Evolutionary conservation across 2,113 vertebrate species (phyloP).

Genomic region (Sclerurus mexicanus): DNA sequence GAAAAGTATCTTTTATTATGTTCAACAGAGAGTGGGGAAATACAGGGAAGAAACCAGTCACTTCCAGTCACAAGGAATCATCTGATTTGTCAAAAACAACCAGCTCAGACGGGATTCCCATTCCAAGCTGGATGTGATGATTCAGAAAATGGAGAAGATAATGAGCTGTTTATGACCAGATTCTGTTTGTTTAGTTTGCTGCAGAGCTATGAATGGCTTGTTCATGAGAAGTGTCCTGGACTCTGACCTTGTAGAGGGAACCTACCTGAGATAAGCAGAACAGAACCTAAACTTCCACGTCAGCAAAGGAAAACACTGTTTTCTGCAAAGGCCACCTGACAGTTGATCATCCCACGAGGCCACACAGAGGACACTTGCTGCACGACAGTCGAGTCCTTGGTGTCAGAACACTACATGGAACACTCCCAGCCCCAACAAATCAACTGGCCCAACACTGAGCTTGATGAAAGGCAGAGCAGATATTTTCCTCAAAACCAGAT

Average conservation of each 20-base stretch:
- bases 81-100: slow-evolving; percentile 22
- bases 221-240: not conserved
- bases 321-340: not conserved
- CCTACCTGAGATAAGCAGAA: not conserved
- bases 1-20: not conserved
- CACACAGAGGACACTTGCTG: not conserved
- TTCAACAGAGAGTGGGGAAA: not conserved
- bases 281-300: not conserved
- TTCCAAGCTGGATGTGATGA: slow-evolving; percentile 16
- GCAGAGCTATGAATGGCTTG: not conserved
- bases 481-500: not conserved
- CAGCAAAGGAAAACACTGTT: not conserved
- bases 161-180: slow-evolving; percentile 40
- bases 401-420: not conserved
- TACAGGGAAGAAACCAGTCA: slow-evolving; percentile 25
- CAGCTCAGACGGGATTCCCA: not conserved
- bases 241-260: not conserved
- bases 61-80: not conserved
- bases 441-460: not conserved
- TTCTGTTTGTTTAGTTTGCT: slow-evolving; percentile 28
- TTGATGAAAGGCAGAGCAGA: slow-evolving; percentile 5
- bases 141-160: slow-evolving; percentile 35
- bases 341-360: accelerated
- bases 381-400: not conserved
- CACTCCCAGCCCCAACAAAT: not conserved